phyloP scores from a whole-genome alignment of 2,888 invertebrate genomes.

The Drosophila sordidapex region DNA sequence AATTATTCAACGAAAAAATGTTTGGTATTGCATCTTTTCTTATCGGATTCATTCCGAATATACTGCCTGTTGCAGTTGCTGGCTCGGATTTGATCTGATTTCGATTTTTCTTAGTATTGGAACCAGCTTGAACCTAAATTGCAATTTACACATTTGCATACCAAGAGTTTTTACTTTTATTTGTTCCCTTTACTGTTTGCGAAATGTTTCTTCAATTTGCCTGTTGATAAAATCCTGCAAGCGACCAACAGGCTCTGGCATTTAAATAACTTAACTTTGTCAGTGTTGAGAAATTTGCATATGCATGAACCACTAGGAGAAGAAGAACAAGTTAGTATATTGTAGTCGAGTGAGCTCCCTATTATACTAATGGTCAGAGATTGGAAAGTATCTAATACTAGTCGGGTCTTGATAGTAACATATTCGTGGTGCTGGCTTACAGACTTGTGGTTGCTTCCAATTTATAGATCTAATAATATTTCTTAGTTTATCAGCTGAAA shows the following conservation, averaged over 20 bases:
- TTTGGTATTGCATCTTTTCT: background rate
- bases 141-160: background rate
- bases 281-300: conserved; percentile 31
- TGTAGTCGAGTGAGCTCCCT: background rate
- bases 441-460: background rate
- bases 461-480: background rate
- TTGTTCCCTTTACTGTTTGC: background rate
- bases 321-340: background rate
- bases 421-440: no score
- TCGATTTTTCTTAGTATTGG: background rate
- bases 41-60: background rate
- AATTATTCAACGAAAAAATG: background rate
- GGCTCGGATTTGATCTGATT: background rate
- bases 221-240: background rate
- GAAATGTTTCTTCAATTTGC: background rate
- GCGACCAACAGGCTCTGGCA: background rate
- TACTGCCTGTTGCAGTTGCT: background rate
- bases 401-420: background rate
- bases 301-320: conserved; percentile 19
- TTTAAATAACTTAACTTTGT: conserved; percentile 28
- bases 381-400: background rate
- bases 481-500: background rate
- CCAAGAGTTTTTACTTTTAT: background rate
- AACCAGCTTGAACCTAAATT: background rate
- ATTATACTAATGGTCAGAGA: background rate